Evolutionary conservation across 2,797 vertebrate species (phyloP).

Genomic region (Microctenopoma stevenorrisi): DNA sequence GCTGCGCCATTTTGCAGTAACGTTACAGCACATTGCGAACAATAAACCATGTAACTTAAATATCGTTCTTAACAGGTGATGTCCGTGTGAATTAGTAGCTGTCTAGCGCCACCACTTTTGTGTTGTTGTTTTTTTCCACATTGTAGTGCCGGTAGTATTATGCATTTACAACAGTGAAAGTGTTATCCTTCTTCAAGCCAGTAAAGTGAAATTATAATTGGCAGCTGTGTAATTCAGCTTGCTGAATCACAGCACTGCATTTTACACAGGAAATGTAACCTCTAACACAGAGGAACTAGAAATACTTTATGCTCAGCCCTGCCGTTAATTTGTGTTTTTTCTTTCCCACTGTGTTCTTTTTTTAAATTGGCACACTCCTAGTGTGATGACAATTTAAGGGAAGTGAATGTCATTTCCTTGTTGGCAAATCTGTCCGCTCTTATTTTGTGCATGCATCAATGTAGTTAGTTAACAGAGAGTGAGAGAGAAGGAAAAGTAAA

Average conservation of each 20-base stretch:
- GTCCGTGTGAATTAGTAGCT: conserved; percentile 1
- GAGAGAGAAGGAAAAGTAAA: not conserved
- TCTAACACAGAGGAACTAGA: not conserved
- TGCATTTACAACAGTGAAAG: not conserved
- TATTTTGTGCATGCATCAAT: conserved; percentile 4
- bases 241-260: not conserved
- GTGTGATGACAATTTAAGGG: not conserved
- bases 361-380: not conserved
- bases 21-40: not conserved
- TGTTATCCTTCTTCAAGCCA: not conserved
- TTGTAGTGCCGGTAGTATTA: not conserved
- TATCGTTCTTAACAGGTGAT: conserved; percentile 33
- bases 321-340: not conserved
- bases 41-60: not conserved
- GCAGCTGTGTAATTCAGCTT: not conserved
- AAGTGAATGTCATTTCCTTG: not conserved
- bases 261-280: conserved; percentile 12
- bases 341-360: too few species aligned
- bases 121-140: not conserved
- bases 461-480: not conserved
- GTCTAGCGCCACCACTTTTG: conserved; percentile 28
- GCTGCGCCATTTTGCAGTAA: too few species aligned
- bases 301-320: not conserved
- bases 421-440: not conserved
- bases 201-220: not conserved